A percentile compares a stretch with the other conserved stretches of the same genome.
Evolutionary conservation across 2,797 vertebrate species (phyloP).

Genomic region (Pterois miles): DNA sequence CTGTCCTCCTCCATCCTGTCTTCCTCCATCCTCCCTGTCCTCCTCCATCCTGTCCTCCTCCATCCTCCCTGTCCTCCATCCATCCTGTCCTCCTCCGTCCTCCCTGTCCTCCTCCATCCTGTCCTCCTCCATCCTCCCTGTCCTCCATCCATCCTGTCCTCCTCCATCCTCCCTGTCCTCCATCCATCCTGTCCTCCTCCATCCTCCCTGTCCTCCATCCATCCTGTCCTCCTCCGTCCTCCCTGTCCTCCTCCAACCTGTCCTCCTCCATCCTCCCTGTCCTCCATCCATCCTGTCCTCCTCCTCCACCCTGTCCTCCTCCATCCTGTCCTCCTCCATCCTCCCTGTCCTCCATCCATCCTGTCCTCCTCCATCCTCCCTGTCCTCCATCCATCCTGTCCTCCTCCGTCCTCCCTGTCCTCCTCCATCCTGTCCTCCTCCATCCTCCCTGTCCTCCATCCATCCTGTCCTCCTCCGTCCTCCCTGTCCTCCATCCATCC

Average conservation of each 20-base stretch:
- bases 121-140: conserved; percentile 11
- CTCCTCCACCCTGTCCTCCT: conserved; percentile 37
- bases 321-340: no score
- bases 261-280: conserved; percentile 11
- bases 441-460: conserved; percentile 41
- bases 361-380: no score
- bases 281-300: conserved; percentile 33
- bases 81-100: no score
- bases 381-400: conserved; percentile 40
- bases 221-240: no score
- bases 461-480: no score
- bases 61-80: conserved; percentile 41
- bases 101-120: conserved; percentile 42
- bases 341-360: conserved; percentile 41
- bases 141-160: conserved; percentile 34
- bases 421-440: conserved; percentile 35
- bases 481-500: conserved; percentile 41
- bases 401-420: conserved; percentile 20
- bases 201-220: conserved; percentile 41
- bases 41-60: conserved; percentile 35
- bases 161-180: conserved; percentile 26
- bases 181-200: no score
- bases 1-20: conserved; percentile 38
- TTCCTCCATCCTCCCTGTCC: conserved; percentile 23
- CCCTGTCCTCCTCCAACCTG: conserved; percentile 44